Base-by-base conservation (phyloP, 2,113 vertebrate species). In the Pyxicephalus adspersus region DNA sequence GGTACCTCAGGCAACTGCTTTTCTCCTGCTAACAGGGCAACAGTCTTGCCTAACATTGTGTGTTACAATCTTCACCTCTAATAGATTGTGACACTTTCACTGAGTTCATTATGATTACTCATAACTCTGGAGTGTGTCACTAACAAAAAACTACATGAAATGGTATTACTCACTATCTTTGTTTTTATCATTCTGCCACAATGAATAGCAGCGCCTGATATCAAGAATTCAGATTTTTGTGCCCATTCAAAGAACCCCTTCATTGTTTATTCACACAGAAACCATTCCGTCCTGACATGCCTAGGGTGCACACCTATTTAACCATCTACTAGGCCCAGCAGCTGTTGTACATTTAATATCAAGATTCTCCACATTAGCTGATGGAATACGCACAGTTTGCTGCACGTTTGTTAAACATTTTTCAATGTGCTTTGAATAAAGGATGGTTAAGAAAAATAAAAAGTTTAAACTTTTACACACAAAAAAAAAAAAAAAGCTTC, bases 261-360 rank as follows among this genome's bases (percentile, higher is more conserved):
- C 9, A 26, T 28, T 17, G 17, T 3, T 26, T 17, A 28, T 63
- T 6, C 5, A 26, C 4, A 29, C 3, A 28, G 15, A 63, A 63
- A 17, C 17, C 15, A 15, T 28, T 16, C 15, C 28, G 16, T 25
- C 66, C 13, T 23, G 38, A 70, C n/a, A 51, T 51, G 23, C 38
- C 31, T 50, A 67, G 16, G 5, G 18, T 22, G 6, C 1, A 50
- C 4, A 50, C 4, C 20, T 67, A 11, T 50, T 3, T 22, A 51
- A 15, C 26, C 50, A 26, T 34, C 52, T 31, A 31, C 29, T 58
- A 58, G 22, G 28, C 4, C 3, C 2, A 57, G 68, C 68, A 72
- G 52, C 70, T 73, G 70, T 31, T 29, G 7, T 72, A 55, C n/a
- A 38, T 38, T n/a, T 58, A 74, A 38, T 60, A 20, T 23, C 28